Conservation (phyloP, 2,797 vertebrate genomes). For the Anguilla pacifica region DNA sequence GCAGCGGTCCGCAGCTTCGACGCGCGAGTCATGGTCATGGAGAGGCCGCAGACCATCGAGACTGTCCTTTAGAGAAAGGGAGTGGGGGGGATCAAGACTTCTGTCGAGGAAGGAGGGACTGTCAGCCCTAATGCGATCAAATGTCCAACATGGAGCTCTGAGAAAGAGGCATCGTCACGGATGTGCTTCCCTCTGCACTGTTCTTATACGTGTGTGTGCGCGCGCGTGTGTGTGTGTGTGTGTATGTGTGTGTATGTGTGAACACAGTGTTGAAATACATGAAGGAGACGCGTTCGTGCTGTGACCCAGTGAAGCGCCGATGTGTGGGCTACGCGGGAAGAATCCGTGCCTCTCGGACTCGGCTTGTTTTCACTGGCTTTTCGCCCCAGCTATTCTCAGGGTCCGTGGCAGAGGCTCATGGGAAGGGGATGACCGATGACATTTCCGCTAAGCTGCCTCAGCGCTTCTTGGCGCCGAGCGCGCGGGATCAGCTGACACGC, state of each 20-base stretch:
- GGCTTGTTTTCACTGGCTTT: constrained; percentile 26
- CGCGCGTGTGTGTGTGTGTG: constrained; percentile 22
- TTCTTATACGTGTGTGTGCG: constrained; percentile 41
- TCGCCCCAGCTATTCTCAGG: constrained; percentile 14
- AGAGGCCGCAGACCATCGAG: not conserved
- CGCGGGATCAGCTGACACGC: not conserved
- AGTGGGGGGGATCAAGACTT: constrained; percentile 44
- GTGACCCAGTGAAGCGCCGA: not conserved
- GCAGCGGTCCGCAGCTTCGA: not conserved
- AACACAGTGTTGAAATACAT: not conserved
- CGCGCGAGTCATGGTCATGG: not conserved
- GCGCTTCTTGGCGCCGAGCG: not conserved
- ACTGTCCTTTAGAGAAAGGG: constrained; percentile 30
- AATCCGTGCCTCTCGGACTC: constrained; percentile 49
- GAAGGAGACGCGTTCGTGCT: not conserved
- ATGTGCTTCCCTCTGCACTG: constrained; percentile 12
- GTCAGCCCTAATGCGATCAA: constrained; percentile 64
- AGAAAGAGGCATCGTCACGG: not conserved
- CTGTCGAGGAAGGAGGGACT: constrained; percentile 68
- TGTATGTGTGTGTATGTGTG: not conserved
- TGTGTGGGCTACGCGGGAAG: constrained; percentile 33
- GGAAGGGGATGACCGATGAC: not conserved
- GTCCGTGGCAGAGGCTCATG: not conserved
- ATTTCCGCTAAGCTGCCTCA: not conserved
- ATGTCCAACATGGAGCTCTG: constrained; percentile 41